phyloP scores from a whole-genome alignment of 2,113 vertebrate genomes.

The Alouatta palliata region DNA sequence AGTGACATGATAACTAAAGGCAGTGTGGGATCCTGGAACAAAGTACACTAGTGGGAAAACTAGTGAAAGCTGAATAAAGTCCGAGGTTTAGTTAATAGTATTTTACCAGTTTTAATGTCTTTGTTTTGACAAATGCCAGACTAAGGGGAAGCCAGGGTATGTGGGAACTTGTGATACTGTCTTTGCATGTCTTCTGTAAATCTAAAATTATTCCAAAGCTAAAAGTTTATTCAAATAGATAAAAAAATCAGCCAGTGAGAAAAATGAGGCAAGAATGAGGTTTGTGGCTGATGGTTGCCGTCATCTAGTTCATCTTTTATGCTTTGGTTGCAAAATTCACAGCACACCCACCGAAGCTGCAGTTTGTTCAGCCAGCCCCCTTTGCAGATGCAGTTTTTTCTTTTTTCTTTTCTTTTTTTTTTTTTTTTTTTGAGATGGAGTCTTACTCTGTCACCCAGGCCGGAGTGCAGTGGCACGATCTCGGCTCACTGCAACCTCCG shows the following conservation, averaged over 20 bases:
- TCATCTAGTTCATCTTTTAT: not conserved
- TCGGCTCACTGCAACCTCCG: too few species aligned
- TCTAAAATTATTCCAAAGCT: not conserved
- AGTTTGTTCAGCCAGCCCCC: not conserved
- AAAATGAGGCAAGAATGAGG: not conserved
- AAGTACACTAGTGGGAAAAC: not conserved
- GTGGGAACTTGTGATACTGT: not conserved
- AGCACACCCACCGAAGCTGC: not conserved
- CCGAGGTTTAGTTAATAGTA: not conserved
- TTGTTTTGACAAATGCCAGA: not conserved
- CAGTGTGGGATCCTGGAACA: not conserved
- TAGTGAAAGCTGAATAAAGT: not conserved
- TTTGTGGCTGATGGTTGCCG: not conserved
- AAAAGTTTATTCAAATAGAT: not conserved
- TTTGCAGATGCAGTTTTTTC: not conserved
- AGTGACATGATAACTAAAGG: not conserved
- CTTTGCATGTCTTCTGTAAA: not conserved
- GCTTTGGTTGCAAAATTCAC: not conserved
- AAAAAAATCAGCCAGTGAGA: not conserved
- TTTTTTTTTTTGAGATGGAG: too few species aligned
- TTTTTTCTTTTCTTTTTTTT: too few species aligned
- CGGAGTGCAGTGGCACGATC: too few species aligned
- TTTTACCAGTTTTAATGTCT: rapidly evolving
- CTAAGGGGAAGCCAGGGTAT: not conserved
- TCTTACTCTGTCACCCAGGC: too few species aligned